Percentiles rank a stretch among this genome's conserved stretches.
Conservation (phyloP, 2,797 vertebrate genomes). For the Crenichthys baileyi region DNA sequence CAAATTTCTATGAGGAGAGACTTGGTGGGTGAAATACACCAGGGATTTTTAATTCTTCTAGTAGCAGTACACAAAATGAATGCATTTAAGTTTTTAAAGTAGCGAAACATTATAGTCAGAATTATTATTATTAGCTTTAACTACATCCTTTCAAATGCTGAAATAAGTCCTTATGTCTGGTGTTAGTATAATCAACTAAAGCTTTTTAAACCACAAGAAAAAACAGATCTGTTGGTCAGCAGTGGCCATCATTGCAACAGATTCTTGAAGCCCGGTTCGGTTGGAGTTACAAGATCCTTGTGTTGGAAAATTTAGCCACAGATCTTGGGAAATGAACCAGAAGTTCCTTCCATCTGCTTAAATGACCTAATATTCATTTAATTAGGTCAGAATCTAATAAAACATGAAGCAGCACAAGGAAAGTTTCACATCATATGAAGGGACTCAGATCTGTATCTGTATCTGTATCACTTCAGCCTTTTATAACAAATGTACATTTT, state of each 20-base stretch:
- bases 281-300: not conserved
- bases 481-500: not conserved
- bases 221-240: not conserved
- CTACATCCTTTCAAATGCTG: conserved; percentile 8
- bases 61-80: not conserved
- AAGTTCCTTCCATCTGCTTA: too few relatives aligned
- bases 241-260: not conserved
- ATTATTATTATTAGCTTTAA: too few relatives aligned
- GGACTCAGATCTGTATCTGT: not conserved
- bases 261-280: not conserved
- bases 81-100: not conserved
- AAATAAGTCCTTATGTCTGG: not conserved
- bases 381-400: not conserved
- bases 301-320: not conserved
- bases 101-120: too few relatives aligned
- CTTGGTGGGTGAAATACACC: not conserved
- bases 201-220: not conserved
- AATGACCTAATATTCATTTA: not conserved
- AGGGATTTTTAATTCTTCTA: not conserved
- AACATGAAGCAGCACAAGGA: not conserved
- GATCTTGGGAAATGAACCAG: too few relatives aligned
- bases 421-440: not conserved
- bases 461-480: not conserved
- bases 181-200: not conserved
- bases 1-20: not conserved